Base-by-base conservation (phyloP, 2,797 vertebrate genomes). In the Chelmon rostratus region DNA sequence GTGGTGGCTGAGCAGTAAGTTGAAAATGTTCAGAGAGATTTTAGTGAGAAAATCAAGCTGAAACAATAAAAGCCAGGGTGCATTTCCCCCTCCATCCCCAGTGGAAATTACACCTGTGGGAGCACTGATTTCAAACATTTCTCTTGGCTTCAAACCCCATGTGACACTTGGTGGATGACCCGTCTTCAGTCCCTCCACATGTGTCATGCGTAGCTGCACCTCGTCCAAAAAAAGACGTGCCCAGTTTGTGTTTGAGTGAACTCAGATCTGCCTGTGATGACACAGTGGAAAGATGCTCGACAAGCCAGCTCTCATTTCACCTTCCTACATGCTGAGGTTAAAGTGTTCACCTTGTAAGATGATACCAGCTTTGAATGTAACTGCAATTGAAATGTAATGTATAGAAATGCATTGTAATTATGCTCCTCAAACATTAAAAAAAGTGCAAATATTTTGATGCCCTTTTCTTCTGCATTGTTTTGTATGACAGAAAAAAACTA, bases 291-390 rank as follows among this genome's bases (percentile, higher is more conserved):
- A 82, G 75, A 81, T 70, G 46, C 38, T 37, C 19, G 42, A 85
- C 46, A 40, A 76, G 84, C 49, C 76, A 28, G 83, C 81, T 87
- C 81, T 81, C 58, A 70, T 84, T 89, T 88, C 76, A 63, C 78
- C 78, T 33, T 69, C 52, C 68, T 68, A 33, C 61, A 76, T 38
- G 68, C 33, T 1, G 56, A 89, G 85, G 84, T 83, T 69, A 81
- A 83, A 85, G 57, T 80, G 59, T 63, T 90, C 85, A 89, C 89
- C 87, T 91, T 88, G 79, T 79, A 89, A 88, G 18, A 33, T 19
- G 73, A 90, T 18, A 68, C 40, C 46, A 13, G 69, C 49, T 49
- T 66, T 38, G 28, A 81, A 50, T 69, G 62, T 31, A 16, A 63
- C 71, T 74, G 68, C 35, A 47, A 31, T 47, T 3, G 2, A 57